Evolutionary conservation across 1,140 invertebrate species (phyloP).

Genomic region (Nasonia giraulti): DNA sequence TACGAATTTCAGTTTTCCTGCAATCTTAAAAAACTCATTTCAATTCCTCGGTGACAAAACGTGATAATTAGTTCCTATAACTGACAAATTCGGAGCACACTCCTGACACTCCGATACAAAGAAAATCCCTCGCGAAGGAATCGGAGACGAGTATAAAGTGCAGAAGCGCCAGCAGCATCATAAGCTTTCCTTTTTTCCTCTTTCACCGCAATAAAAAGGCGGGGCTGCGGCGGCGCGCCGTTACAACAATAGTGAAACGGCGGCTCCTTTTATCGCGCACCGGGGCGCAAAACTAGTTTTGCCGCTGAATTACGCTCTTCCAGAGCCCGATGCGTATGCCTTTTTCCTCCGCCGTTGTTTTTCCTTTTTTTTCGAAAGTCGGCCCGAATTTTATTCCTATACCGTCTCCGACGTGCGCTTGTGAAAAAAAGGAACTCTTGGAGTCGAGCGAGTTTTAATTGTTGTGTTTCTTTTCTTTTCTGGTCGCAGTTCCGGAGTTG

Average conservation of each 20-base stretch:
- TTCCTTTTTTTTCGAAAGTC: constrained; percentile 39
- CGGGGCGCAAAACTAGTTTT: constrained; percentile 40
- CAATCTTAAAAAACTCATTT: too few relatives aligned
- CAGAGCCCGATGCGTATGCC: background rate
- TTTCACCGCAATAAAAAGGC: constrained; percentile 24
- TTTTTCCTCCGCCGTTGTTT: background rate
- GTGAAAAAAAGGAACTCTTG: constrained; percentile 4
- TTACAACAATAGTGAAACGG: constrained; percentile 45
- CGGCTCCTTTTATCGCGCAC: background rate
- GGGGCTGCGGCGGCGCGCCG: background rate
- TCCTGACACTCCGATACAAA: background rate
- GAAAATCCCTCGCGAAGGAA: background rate
- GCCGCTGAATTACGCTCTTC: background rate
- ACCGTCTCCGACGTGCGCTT: background rate
- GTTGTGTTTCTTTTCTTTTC: background rate
- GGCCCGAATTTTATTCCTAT: constrained; percentile 8
- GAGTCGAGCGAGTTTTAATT: background rate
- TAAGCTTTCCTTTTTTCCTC: constrained; percentile 40
- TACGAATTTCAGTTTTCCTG: too few relatives aligned
- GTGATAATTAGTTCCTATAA: background rate
- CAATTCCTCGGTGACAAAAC: too few relatives aligned
- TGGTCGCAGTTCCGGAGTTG: too few relatives aligned
- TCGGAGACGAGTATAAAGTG: background rate
- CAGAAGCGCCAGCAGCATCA: background rate
- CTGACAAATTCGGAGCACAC: constrained; percentile 12